Evolutionary conservation across 2,113 vertebrate genomes (phyloP).

Genomic region (Rallus limicola): DNA sequence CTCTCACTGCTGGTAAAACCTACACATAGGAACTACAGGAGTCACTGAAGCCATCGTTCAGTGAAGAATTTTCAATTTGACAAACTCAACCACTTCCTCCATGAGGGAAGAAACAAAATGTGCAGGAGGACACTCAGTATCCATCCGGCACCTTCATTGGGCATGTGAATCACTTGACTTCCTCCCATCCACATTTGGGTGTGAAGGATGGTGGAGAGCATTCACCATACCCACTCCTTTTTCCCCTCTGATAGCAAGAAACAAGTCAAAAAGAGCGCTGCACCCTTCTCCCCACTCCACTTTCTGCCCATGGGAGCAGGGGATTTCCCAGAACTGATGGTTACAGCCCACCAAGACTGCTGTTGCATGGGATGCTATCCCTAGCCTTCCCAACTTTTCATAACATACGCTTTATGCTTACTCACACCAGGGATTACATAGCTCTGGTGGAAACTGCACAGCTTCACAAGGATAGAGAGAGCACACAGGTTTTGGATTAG

Average conservation of each 20-base stretch:
- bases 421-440: background rate
- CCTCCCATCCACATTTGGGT: background rate
- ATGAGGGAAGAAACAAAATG: background rate
- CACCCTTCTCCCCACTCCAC: background rate
- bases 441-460: background rate
- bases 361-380: accelerated
- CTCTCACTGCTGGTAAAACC: background rate
- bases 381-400: background rate
- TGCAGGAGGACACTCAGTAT: background rate
- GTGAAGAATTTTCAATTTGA: background rate
- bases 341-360: background rate
- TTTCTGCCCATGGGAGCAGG: background rate
- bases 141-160: background rate
- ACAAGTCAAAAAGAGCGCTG: background rate
- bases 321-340: background rate
- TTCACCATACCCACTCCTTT: background rate
- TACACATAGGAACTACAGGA: background rate
- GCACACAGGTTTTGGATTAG: background rate
- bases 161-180: background rate
- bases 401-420: background rate
- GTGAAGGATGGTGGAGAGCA: background rate
- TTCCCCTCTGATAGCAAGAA: background rate
- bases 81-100: background rate
- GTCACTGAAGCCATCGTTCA: background rate
- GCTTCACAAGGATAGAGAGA: background rate